Evolutionary conservation across 92 coral and sea anemone species (phyloP), one percentile per base, ranked within the genome.

Genomic region (Desmophyllum pertusum): DNA sequence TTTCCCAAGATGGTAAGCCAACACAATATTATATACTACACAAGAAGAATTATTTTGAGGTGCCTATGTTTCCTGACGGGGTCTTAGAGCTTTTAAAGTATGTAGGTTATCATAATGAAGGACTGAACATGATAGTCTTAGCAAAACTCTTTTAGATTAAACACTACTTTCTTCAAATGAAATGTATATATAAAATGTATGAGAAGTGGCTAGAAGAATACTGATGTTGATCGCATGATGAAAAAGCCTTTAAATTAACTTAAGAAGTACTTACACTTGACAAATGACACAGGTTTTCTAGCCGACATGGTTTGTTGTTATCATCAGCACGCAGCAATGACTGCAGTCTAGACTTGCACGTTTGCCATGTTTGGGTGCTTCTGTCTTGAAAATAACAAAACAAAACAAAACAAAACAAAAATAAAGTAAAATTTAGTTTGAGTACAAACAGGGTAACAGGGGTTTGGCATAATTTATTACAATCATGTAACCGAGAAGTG

Each of bases 331-430:
- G 81, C 43, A 14, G 64, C 43, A 70, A 46, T 13, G 17, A 25
- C 57, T 91, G 80, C 37, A 88, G 82, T 38, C 90, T 90, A 75
- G 86, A 55, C 30, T 68, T 88, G 76, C 87, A 87, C 70, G 89
- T 94, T 57, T 92, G 69, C 79, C 91, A 96, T 43, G 98, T 80
- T 64, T 88, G 90, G 70, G 90, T 83, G 42, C 96, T 90, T 70
- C 90, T 94, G 18, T 96, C 98, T 93, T 80, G 31, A 63, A 17
- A 25, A 19, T 2, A 46, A 35, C 19, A 30, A 51, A 53, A 77
- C 65, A 76, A 25, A 66, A 51, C 36, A 19, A 42, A 45, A n/a
- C n/a, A 75, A 75, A 42, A 45, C 67, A 57, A 59, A 19, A 63
- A 77, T 43, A 23, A 38, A 38, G n/a, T 23, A 59, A 31, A 39